These are phyloP conservation scores for Gasteruption jaculator DNA, from an alignment of 2,888 invertebrate species.

Conservation along the genomic window DNA sequence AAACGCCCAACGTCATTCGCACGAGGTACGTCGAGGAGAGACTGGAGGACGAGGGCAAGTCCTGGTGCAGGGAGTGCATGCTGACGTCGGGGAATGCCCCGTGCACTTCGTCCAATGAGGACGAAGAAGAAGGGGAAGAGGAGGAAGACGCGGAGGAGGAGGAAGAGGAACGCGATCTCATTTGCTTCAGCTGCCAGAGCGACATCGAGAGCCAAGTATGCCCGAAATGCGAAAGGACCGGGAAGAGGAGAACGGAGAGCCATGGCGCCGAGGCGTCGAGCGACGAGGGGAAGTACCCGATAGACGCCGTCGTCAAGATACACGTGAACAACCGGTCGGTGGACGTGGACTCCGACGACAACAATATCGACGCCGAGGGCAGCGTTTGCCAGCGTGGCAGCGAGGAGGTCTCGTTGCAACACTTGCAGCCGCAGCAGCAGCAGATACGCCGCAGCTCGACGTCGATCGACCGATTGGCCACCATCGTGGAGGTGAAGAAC, in stretches of 20 bases:
- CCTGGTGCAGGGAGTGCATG: neutral
- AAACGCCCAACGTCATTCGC: constrained; percentile 36
- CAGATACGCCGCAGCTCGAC: neutral
- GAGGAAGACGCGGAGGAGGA: constrained; percentile 16
- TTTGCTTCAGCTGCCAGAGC: constrained; percentile 45
- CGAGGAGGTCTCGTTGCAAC: no score
- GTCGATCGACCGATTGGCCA: constrained; percentile 38
- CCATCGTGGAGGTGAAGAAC: constrained; percentile 43
- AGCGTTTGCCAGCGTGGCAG: no score
- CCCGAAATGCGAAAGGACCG: constrained; percentile 35
- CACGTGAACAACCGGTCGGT: constrained; percentile 39
- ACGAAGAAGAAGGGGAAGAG: constrained; percentile 17
- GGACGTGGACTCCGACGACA: constrained; percentile 40
- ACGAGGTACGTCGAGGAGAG: constrained; percentile 39
- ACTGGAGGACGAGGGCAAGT: constrained; percentile 24
- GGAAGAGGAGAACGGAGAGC: constrained; percentile 19
- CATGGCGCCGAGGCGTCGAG: constrained; percentile 26
- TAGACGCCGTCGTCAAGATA: constrained; percentile 41
- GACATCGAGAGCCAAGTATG: constrained; percentile 30
- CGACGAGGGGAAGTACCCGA: constrained; percentile 36
- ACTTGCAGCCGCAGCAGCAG: neutral
- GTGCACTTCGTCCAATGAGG: constrained; percentile 15
- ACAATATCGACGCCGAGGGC: constrained; percentile 28
- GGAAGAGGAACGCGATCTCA: constrained; percentile 37
- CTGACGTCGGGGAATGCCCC: neutral